Base-by-base conservation (phyloP, 1,140 invertebrate species). In the Orchesella cincta region DNA sequence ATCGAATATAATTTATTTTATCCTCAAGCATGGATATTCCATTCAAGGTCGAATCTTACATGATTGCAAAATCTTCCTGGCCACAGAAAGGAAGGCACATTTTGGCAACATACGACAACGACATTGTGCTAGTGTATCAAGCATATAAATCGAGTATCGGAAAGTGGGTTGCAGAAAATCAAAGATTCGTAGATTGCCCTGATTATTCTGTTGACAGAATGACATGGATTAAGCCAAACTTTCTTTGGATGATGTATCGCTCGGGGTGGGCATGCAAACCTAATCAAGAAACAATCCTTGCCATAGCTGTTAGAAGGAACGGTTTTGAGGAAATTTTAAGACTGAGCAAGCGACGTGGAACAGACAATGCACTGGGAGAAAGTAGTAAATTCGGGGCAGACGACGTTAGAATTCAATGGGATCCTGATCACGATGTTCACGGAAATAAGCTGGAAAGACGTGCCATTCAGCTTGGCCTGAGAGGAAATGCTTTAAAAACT, bases 231-330 rank as follows among this genome's bases (percentile, higher is more conserved):
- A 86, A 86, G 73, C 84, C 85, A 14, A 85, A 84, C 79, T 86
- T 86, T 80, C 75, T 86, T 46, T 86, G 84, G 84, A 85, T 86
- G 84, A 86, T 85, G 83, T 85, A 84, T 73, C 81, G 84, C 29
- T 84, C 83, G 75, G 84, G 83, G 0, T 86, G 85, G 85, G 84
- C 83, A 1, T 82, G 77, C 3, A 85, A 85, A 78, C 1, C 26
- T 1, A 83, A 84, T 26, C 85, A 85, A 76, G 82, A 85, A 67
- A 67, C 82, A 46, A 83, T 86, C 3, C 75, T 86, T 29, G 85
- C 85, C 1, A 80, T 86, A 8, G 74, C 72, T 35, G 80, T 86
- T 31, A 82, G 78, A 12, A 51, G 79, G 34, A 33, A 81, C 28
- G 83, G 82, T 1, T 85, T 85, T 78, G 80, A 84, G 26, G 70